phyloP scores from a whole-genome alignment of 2,888 invertebrate genomes.

The Hydraecia micacea region DNA sequence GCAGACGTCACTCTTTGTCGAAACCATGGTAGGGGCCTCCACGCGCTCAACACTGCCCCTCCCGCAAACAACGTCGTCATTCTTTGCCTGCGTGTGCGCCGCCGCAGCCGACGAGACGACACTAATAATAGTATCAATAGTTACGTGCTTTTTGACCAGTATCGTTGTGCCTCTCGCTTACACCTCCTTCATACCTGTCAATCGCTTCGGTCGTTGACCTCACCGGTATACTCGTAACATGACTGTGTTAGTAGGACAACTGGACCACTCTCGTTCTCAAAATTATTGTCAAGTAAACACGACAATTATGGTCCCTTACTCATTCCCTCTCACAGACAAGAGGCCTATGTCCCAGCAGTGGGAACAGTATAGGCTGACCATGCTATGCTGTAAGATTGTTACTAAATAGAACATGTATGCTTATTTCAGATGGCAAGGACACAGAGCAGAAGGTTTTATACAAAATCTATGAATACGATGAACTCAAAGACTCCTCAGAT shows the following conservation, averaged over 20 bases:
- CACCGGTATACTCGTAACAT: neutral
- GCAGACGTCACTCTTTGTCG: neutral
- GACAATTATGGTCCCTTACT: no score
- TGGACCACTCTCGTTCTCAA: neutral
- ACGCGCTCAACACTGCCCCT: neutral
- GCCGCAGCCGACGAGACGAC: neutral
- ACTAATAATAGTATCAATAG: no score
- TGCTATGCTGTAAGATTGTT: no score
- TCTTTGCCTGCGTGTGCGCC: neutral
- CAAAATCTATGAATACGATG: constrained; percentile 96
- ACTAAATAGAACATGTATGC: neutral
- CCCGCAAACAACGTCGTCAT: neutral
- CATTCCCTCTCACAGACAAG: no score
- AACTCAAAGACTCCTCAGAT: constrained; percentile 98
- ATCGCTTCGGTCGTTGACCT: neutral
- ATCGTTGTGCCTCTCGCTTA: neutral
- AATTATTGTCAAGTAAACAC: neutral
- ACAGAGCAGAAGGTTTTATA: constrained; percentile 93
- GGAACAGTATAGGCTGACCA: no score
- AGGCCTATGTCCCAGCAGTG: no score
- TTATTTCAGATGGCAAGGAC: constrained; percentile 85
- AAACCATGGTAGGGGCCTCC: neutral
- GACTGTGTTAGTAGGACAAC: neutral
- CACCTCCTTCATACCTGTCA: neutral
- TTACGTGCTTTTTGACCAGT: neutral